Conservation (phyloP, 2,797 vertebrate species). For the Tamandua tetradactyla region DNA sequence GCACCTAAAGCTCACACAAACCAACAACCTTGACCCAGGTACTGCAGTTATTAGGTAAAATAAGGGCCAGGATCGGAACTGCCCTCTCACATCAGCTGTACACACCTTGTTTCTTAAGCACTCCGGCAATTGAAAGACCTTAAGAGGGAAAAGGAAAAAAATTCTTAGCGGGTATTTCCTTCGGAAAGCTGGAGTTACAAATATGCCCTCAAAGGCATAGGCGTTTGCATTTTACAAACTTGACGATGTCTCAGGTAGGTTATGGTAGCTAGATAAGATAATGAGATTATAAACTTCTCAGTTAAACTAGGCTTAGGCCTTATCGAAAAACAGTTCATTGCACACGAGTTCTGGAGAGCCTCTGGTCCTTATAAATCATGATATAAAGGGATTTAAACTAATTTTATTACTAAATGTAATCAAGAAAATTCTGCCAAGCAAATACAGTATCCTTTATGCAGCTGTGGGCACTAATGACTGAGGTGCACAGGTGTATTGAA, state of each 20-base stretch:
- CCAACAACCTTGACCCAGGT: neutral
- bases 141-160: neutral
- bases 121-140: neutral
- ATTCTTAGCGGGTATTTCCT: neutral
- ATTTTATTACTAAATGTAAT: constrained; percentile 44
- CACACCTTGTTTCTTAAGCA: neutral
- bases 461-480: neutral
- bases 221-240: constrained; percentile 14
- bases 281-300: neutral
- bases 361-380: constrained; percentile 37
- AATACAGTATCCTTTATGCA: neutral
- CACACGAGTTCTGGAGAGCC: neutral
- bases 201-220: neutral
- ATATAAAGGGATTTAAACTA: neutral
- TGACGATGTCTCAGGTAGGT: neutral
- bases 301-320: constrained; percentile 24
- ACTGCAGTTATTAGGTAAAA: neutral
- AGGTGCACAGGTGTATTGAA: neutral
- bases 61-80: neutral
- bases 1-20: neutral
- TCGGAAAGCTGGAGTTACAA: neutral
- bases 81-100: neutral
- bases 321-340: constrained; percentile 3
- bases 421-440: constrained; percentile 40
- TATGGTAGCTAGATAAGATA: constrained; percentile 13